Base-by-base conservation (phyloP, 2,797 vertebrate genomes). In the Calcarius lapponicus region DNA sequence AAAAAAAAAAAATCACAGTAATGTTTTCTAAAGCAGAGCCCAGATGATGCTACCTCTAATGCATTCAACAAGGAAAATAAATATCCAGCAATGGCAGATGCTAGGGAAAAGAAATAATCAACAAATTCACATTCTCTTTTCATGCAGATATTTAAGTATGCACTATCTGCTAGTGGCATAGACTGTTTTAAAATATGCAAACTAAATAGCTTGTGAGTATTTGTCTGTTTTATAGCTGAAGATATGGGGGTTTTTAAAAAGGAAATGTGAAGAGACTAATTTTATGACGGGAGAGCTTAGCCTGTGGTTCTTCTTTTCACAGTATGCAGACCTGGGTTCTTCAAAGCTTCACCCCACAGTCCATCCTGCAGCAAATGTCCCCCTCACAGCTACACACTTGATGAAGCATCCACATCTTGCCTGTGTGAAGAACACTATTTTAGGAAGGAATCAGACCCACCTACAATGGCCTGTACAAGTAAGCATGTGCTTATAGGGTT, bases 401-500 rank as follows among this genome's bases (percentile, higher is more conserved):
- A 98, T 90, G 98, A 98, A 98, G 99, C 98, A 91, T 99, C 99
- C 93, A 98, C 98, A 20, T 97, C 98, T 93, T 99, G 99, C 98
- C 98, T 98, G 97, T 99, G 99, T 97, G 99, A 99, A 98, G 98
- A 99, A 17, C 98, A 98, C 93, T 99, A 98, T 98, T 99, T 99
- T 97, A 99, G 99, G 97, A 99, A 97, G 71, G 98, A 99, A 70
- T 98, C 98, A 19, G 99, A 99, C 97, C 99, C 99, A 69, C 98
- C 99, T 94, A 98, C 98, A 92, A 99, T 99, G 99, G 99, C 99
- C 94, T 99, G 99, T 98, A 99, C 99, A 98, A 99, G 99, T 99
- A 98, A 99, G 98, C 96, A 97, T 83, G 85, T 90, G 90, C 94
- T 81, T 92, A 84, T 70, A 95, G 93, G 88, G 92, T 60, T 89